phyloP scores from a whole-genome alignment of 2,797 vertebrate genomes.

The Linurgus olivaceus region DNA sequence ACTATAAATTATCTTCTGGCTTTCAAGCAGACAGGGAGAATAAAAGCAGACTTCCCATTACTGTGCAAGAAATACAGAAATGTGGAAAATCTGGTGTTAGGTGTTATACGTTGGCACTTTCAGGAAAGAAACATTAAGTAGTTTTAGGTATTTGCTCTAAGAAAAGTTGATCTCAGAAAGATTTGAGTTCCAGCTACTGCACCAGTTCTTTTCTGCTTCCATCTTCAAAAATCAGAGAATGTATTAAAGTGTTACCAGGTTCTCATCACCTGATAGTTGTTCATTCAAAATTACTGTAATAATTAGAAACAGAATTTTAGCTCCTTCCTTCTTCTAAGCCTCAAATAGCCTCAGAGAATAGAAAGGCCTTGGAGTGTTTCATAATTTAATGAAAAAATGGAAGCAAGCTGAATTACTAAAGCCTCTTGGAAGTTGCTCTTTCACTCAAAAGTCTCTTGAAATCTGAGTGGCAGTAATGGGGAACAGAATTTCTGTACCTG shows the following conservation, averaged over 20 bases:
- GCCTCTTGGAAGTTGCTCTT: background rate
- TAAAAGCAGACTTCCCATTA: background rate
- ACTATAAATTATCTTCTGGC: background rate
- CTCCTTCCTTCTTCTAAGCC: slow-evolving; percentile 2
- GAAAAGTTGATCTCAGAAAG: background rate
- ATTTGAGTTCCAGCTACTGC: background rate
- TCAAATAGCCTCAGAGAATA: background rate
- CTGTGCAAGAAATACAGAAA: background rate
- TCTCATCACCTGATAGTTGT: background rate
- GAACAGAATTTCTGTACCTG: background rate
- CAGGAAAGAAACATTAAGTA: background rate
- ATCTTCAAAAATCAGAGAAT: background rate
- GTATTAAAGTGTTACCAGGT: background rate
- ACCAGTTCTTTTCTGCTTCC: background rate
- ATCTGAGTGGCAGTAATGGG: background rate
- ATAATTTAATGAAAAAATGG: slow-evolving; percentile 15
- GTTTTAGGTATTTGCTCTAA: background rate
- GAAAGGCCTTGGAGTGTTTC: background rate
- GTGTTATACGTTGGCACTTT: background rate
- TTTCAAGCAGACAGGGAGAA: background rate
- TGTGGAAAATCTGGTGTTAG: background rate
- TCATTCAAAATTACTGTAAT: slow-evolving; percentile 8
- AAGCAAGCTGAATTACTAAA: slow-evolving; percentile 3
- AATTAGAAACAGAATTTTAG: slow-evolving; percentile 32
- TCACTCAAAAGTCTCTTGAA: background rate